These are phyloP conservation scores for Syngnathus scovelli DNA, from an alignment of 2,113 vertebrate genomes.

Conservation along the genomic window DNA sequence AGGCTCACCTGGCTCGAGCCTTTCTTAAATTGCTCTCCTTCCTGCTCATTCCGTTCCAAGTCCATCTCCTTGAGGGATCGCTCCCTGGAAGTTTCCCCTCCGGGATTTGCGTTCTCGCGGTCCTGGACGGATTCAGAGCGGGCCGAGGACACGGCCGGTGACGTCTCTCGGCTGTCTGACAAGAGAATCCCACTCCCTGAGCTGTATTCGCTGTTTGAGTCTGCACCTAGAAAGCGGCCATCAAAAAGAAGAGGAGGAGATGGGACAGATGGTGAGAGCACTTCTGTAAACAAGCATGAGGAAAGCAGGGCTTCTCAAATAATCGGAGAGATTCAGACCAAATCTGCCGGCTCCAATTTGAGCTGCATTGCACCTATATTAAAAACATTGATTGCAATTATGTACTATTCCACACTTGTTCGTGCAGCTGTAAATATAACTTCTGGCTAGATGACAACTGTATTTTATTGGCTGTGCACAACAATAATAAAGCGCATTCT, in stretches of 20 bases:
- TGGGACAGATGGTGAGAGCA: slow-evolving; percentile 49
- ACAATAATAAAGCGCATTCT: neutral
- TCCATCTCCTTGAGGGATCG: slow-evolving; percentile 17
- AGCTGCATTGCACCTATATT: slow-evolving; percentile 8
- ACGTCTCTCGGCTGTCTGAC: slow-evolving; percentile 56
- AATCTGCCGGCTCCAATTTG: slow-evolving; percentile 33
- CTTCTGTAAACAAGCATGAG: slow-evolving; percentile 54
- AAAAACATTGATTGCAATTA: neutral
- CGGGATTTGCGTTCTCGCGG: slow-evolving; percentile 16
- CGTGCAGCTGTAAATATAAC: neutral
- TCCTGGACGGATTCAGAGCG: slow-evolving; percentile 15
- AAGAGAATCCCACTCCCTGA: slow-evolving; percentile 52
- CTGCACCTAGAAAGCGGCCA: slow-evolving; percentile 42
- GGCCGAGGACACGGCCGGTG: slow-evolving; percentile 29
- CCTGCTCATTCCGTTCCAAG: slow-evolving; percentile 25
- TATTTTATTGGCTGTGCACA: too few species aligned
- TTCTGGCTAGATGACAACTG: neutral
- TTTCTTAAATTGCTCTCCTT: slow-evolving; percentile 10
- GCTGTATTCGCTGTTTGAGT: slow-evolving; percentile 58
- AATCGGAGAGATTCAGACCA: slow-evolving; percentile 28
- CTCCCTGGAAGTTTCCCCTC: slow-evolving; percentile 28
- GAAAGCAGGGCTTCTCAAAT: slow-evolving; percentile 36
- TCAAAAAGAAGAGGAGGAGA: slow-evolving; percentile 33
- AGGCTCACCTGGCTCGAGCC: slow-evolving; percentile 26
- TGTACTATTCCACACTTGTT: neutral